Conservation (phyloP, 2,113 vertebrate genomes). For the Geococcyx californianus region DNA sequence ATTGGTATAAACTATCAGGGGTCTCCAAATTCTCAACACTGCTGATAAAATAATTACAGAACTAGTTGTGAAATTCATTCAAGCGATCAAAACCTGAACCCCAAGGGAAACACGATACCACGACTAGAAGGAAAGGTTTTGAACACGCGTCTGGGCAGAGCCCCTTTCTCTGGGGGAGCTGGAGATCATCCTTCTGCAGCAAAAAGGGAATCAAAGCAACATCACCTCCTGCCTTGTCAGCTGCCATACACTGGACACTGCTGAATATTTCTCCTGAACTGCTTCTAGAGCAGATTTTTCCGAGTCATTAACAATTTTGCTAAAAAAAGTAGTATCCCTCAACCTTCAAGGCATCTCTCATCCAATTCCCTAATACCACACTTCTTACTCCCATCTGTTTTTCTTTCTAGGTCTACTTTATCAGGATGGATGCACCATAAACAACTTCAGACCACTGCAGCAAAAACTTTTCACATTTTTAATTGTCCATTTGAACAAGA, state of each 20-base stretch:
- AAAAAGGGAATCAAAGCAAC: neutral
- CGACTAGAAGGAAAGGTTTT: neutral
- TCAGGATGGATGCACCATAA: neutral
- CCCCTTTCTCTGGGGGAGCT: neutral
- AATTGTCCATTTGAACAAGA: neutral
- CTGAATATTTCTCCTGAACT: neutral
- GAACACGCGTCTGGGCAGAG: neutral
- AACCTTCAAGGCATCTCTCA: neutral
- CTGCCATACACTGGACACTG: neutral
- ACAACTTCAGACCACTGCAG: neutral
- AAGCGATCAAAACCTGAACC: neutral
- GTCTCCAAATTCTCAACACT: neutral
- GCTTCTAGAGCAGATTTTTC: neutral
- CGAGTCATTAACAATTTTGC: neutral
- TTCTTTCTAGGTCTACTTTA: neutral
- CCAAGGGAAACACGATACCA: neutral
- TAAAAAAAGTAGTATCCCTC: neutral
- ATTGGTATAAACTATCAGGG: neutral
- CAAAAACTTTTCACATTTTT: neutral
- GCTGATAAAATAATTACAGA: neutral
- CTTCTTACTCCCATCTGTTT: neutral
- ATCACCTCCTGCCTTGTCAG: neutral
- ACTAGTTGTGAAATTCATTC: neutral
- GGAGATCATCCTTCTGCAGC: neutral
- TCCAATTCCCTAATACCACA: neutral